Base-by-base conservation (phyloP, 2,113 vertebrate species). In the Takifugu bimaculatus region DNA sequence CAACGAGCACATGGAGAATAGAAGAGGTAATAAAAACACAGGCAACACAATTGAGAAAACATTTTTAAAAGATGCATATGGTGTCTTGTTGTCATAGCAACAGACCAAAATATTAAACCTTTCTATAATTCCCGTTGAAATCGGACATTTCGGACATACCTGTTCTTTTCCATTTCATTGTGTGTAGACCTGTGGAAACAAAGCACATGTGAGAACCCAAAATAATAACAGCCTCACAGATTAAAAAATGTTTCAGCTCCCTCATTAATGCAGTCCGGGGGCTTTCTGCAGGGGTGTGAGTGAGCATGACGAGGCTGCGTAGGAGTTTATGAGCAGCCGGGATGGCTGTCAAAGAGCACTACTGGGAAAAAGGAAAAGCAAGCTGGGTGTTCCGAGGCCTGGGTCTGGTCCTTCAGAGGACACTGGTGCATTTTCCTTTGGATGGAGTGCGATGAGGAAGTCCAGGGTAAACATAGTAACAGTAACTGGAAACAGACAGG, bases 161-260 rank as follows among this genome's bases (percentile, higher is more conserved):
- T 93, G 91, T 98, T 97, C 82, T 98, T 98, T 73, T 98, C 96
- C 96, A 98, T 97, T 89, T 98, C 96, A 43, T 97, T 98, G 87
- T 98, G 96, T 5, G 94, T 95, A 27, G 95, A 97, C 90, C 96
- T 98, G 91, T 50, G 88, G 74, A 83, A 87, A 43, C 26, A 77
- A 56, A 70, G 61, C 48, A 72, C 47, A 56, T 79, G 53, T 78
- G 47, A 82, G 72, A 65, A 54, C 65, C 15, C n/a, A 66, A 54
- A 60, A 54, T 50, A 59, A 72, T 53, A 63, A 70, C 25, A 54
- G 5, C 57, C 25, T 10, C 43, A 26, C 43, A 64, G 63, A 66
- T 63, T 56, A 57, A 72, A 77, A 55, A 60, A 20, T 29, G 4
- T 11, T 7, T 26, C 52, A 63, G 51, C 35, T 63, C 67, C 50